Conservation (phyloP, 2,888 invertebrate genomes). For the Agonopterix heracliana region DNA sequence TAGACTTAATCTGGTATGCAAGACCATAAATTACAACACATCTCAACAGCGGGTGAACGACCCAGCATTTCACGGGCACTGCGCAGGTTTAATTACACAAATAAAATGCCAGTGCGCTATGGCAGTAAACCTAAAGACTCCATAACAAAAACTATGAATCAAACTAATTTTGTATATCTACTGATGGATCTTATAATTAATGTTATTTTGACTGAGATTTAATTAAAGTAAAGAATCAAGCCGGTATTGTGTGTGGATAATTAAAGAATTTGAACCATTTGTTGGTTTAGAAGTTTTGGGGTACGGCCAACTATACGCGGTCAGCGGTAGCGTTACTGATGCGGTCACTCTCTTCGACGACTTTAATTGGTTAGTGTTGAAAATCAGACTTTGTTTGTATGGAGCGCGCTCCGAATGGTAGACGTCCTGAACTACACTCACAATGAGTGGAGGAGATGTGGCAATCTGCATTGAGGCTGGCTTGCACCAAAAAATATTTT, state of each 20-base stretch:
- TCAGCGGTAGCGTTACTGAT: too few species aligned
- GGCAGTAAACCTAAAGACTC: constrained; percentile 15
- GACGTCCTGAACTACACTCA: too few species aligned
- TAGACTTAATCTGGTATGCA: too few species aligned
- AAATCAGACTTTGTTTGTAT: too few species aligned
- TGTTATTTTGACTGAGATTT: constrained; percentile 20
- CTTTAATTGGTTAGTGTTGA: too few species aligned
- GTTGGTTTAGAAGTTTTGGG: background rate
- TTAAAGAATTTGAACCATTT: constrained; percentile 5
- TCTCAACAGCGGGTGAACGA: constrained; percentile 21
- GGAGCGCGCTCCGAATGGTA: too few species aligned
- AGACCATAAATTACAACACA: too few species aligned
- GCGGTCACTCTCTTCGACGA: too few species aligned
- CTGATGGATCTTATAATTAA: constrained; percentile 31
- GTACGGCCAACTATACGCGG: background rate
- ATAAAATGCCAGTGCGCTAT: constrained; percentile 46
- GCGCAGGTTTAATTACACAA: constrained; percentile 53
- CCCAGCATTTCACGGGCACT: constrained; percentile 46
- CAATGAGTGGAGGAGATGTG: too few species aligned
- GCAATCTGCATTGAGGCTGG: too few species aligned
- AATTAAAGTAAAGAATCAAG: constrained; percentile 16
- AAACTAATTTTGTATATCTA: constrained; percentile 24
- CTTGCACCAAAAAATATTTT: too few species aligned
- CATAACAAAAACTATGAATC: constrained; percentile 17
- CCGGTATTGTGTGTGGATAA: constrained; percentile 11